Evolutionary conservation across 2,113 vertebrate genomes (phyloP), one percentile per base, ranked within the genome.

Genomic region (Engystomops pustulosus): DNA sequence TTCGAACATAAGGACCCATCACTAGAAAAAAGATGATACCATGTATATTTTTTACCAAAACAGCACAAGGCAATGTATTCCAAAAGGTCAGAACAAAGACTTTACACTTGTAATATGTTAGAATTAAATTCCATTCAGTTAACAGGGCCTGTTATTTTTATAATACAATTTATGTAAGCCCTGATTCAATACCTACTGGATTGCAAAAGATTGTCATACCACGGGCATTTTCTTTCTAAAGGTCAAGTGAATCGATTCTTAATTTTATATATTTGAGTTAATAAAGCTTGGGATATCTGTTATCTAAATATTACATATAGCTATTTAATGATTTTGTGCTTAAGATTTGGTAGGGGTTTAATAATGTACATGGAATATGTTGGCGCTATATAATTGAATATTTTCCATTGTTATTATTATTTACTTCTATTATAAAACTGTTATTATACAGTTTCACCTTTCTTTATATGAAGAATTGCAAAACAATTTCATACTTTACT

Each of bases 1-100:
- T 95, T 81, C 96, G 95, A 75, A 99, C 97, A 18, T 99, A 99
- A 25, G 96, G 98, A 86, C 98, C 97, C 98, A 98, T 99, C 87
- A 98, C 98, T 99, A 85, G 32, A 88, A 88, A 87, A 90, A 27
- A 79, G 45, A 77, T 65, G 14, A 76, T 3, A 55, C 32, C 36
- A 32, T 60, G 25, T 36, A 36, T 44, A 53, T 69, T n/a, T 4
- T 20, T 69, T 7, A 30, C n/a, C 32, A 23, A 67, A 32, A 38
- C 34, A 75, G 17, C 27, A 20, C 25, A n/a, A 47, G 60, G 15
- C 70, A 17, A 23, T 60, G 34, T 58, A 27, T 49, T 9, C 8
- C 62, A 84, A n/a, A n/a, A 20, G 60, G 49, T 77, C 27, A 68
- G 15, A 45, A 67, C n/a, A 72, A 2, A 76, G 27, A 15, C 20